A percentile compares a stretch with the other conserved stretches of the same genome.
phyloP scores from a whole-genome alignment of 2,888 invertebrate species.

The Epiperipatus broadwayi region DNA sequence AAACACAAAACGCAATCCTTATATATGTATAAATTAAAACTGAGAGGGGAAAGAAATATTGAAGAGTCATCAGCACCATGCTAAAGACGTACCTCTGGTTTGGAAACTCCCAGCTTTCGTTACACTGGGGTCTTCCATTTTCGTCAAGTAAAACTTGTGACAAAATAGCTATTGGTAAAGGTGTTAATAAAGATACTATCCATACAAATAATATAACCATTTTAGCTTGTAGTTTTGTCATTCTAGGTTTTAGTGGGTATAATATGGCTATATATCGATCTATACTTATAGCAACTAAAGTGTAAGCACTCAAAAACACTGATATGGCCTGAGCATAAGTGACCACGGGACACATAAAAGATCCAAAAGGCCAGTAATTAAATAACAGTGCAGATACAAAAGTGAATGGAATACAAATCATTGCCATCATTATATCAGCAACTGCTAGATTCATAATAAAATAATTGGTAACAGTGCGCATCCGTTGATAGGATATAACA shows the following conservation, averaged over 20 bases:
- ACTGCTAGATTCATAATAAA: constrained; percentile 25
- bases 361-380: constrained; percentile 70
- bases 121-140: constrained; percentile 10
- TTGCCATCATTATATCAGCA: constrained; percentile 25
- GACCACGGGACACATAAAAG: constrained; percentile 56
- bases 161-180: constrained; percentile 59
- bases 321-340: constrained; percentile 47
- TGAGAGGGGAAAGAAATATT: constrained; percentile 59
- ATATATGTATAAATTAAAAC: constrained; percentile 67
- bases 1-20: constrained; percentile 63
- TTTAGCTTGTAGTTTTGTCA: constrained; percentile 50
- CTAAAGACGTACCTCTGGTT: constrained; percentile 40
- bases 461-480: constrained; percentile 75
- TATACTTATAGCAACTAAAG: constrained; percentile 68
- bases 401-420: constrained; percentile 29
- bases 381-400: constrained; percentile 54
- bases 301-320: constrained; percentile 56
- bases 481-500: constrained; percentile 56
- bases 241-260: constrained; percentile 60
- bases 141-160: constrained; percentile 28
- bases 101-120: constrained; percentile 11
- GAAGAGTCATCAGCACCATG: constrained; percentile 52
- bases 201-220: constrained; percentile 50
- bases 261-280: constrained; percentile 78
- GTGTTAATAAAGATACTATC: constrained; percentile 53